A percentile compares a stretch with the other conserved stretches of the same genome.
Evolutionary conservation across 2,797 vertebrate species (phyloP).

Genomic region (Phoeniculus purpureus): DNA sequence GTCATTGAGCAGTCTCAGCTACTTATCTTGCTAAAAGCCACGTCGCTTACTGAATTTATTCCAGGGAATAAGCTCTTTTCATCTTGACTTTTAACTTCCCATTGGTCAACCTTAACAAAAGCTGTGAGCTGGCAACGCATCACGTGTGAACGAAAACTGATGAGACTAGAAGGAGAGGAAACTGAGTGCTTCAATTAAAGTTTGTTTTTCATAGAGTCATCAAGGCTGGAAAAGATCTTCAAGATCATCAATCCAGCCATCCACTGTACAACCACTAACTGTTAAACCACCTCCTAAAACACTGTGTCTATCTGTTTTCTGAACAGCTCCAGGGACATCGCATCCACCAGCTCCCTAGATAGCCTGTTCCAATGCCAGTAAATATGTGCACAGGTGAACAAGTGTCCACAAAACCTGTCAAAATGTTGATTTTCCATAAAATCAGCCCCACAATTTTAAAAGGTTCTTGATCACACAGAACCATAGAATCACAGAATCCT

Average conservation of each 20-base stretch:
- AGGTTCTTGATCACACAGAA: neutral
- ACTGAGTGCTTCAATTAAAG: conserved; percentile 14
- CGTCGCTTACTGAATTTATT: conserved; percentile 16
- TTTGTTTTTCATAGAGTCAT: neutral
- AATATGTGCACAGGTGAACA: neutral
- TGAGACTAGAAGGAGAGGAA: conserved; percentile 43
- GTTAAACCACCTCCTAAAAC: too few species aligned
- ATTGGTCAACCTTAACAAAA: conserved; percentile 21
- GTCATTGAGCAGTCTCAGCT: neutral
- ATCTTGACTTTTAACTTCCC: conserved; percentile 47
- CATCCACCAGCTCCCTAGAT: too few species aligned
- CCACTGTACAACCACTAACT: too few species aligned
- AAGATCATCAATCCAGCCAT: too few species aligned
- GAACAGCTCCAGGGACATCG: too few species aligned
- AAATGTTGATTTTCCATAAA: neutral
- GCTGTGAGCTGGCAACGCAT: neutral
- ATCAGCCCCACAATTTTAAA: neutral
- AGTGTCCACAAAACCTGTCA: neutral
- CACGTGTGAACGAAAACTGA: conserved; percentile 24
- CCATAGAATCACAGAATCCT: too few species aligned
- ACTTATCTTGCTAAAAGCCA: neutral
- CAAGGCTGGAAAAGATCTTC: too few species aligned
- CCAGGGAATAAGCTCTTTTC: conserved; percentile 32
- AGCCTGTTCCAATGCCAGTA: neutral
- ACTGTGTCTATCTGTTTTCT: too few species aligned